phyloP scores from a whole-genome alignment of 1,140 invertebrate species.

The Uloborus diversus region DNA sequence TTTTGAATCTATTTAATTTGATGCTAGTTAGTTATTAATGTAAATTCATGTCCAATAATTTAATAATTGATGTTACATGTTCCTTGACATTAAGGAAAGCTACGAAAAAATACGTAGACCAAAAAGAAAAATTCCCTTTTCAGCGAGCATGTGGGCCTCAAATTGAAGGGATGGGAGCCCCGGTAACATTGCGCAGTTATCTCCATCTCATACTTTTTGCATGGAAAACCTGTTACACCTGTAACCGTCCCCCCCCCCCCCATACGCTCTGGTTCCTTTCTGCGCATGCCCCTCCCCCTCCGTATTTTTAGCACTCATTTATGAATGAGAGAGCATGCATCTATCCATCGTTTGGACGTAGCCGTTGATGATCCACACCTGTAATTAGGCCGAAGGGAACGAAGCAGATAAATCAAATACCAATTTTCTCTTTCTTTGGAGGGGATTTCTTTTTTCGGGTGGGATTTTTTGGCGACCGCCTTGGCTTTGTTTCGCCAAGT shows the following conservation, averaged over 20 bases:
- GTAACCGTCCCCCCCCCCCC: neutral
- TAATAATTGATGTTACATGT: too few relatives aligned
- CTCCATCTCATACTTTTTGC: neutral
- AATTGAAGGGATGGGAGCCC: neutral
- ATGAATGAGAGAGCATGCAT: neutral
- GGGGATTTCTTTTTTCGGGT: too few relatives aligned
- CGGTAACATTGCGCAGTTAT: neutral
- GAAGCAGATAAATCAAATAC: slow-evolving; percentile 22
- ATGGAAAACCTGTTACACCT: slow-evolving; percentile 1
- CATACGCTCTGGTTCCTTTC: neutral
- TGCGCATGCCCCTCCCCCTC: neutral
- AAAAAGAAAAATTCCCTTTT: too few relatives aligned
- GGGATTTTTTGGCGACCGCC: too few relatives aligned
- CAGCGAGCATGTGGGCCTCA: too few relatives aligned
- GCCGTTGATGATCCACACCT: slow-evolving; percentile 15
- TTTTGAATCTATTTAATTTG: too few relatives aligned
- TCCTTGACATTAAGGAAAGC: too few relatives aligned
- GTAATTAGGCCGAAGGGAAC: slow-evolving; percentile 6
- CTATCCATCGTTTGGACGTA: neutral
- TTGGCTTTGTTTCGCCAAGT: too few relatives aligned
- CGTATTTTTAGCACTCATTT: neutral
- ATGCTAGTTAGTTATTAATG: too few relatives aligned
- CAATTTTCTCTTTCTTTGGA: neutral
- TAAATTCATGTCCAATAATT: too few relatives aligned
- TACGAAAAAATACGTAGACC: too few relatives aligned